These are phyloP conservation scores for Aphelenchoides fujianensis DNA, from an alignment of 1,140 invertebrate species.

Conservation along the genomic window DNA sequence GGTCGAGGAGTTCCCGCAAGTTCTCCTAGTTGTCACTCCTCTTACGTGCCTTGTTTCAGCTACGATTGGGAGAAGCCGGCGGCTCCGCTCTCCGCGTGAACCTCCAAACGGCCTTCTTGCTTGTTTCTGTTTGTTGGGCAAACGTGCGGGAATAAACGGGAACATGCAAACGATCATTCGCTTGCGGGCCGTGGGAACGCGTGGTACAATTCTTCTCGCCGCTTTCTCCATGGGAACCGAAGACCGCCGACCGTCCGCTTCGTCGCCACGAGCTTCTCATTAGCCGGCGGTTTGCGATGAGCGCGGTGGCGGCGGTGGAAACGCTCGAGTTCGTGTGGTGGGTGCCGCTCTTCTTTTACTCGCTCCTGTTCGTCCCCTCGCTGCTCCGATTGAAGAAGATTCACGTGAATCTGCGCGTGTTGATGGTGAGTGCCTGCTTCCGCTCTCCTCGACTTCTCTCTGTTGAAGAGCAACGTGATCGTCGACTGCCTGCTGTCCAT, in stretches of 20 bases:
- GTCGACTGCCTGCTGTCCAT: conserved; percentile 1
- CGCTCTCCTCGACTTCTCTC: no score
- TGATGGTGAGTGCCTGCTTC: no score
- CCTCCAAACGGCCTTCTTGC: no score
- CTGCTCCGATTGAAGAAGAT: background rate
- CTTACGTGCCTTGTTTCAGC: background rate
- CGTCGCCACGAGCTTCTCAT: no score
- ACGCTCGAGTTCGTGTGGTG: conserved; percentile 8
- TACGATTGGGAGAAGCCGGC: background rate
- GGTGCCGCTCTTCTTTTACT: conserved; percentile 2
- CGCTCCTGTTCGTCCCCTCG: background rate
- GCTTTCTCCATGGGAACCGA: background rate
- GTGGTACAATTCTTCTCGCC: no score
- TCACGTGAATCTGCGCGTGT: conserved; percentile 1
- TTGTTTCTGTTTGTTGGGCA: no score
- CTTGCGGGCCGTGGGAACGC: no score
- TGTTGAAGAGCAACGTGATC: conserved; percentile 12
- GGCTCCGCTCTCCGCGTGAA: no score
- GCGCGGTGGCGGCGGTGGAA: background rate
- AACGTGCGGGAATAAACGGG: no score
- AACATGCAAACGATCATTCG: no score
- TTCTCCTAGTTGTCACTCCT: background rate
- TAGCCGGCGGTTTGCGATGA: background rate
- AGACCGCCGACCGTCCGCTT: background rate
- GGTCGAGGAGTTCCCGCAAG: background rate